Evolutionary conservation across 2,797 vertebrate genomes (phyloP).

Genomic region (Champsocephalus esox): DNA sequence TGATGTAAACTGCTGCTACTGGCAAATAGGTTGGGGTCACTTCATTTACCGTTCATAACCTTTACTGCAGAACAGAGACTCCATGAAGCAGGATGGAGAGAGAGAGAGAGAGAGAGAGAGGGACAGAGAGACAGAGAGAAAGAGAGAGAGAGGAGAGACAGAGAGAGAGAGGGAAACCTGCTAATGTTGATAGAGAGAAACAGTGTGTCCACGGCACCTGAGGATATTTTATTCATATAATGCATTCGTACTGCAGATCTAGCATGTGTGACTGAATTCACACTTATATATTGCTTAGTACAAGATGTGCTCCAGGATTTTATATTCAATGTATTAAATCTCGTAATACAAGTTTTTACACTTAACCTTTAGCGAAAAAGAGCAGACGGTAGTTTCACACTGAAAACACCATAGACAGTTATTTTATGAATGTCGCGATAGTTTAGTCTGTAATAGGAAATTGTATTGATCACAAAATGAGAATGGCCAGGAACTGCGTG

Average conservation of each 20-base stretch:
- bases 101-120: too few relatives aligned
- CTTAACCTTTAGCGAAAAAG: neutral
- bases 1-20: slow-evolving; percentile 13
- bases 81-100: neutral
- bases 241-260: too few relatives aligned
- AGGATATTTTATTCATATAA: too few relatives aligned
- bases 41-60: slow-evolving; percentile 65
- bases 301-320: too few relatives aligned
- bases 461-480: neutral
- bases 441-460: neutral
- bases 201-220: too few relatives aligned
- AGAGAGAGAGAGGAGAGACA: rapidly evolving
- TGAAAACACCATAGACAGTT: neutral
- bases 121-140: too few relatives aligned
- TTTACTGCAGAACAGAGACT: slow-evolving; percentile 46
- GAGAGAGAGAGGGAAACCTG: too few relatives aligned
- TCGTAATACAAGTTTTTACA: too few relatives aligned
- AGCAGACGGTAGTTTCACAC: neutral
- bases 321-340: too few relatives aligned
- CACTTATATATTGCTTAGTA: too few relatives aligned
- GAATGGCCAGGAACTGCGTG: neutral
- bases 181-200: too few relatives aligned
- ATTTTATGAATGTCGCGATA: neutral
- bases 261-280: too few relatives aligned
- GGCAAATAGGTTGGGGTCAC: slow-evolving; percentile 43